These are phyloP conservation scores for Danio jaintianensis DNA, from an alignment of 2,797 vertebrate species.

Conservation along the genomic window DNA sequence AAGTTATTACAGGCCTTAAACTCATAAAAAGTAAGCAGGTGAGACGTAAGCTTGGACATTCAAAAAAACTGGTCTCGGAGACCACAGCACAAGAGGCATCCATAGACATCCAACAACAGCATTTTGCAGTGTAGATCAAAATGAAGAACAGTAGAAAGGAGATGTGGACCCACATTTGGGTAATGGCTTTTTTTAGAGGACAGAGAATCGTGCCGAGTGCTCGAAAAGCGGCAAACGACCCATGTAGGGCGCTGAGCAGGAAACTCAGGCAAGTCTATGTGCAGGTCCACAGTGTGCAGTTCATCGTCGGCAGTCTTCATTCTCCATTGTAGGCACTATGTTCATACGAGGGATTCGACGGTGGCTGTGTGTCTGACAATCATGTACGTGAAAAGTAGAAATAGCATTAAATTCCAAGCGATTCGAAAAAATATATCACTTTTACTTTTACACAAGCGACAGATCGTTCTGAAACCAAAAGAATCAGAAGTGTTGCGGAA, in stretches of 20 bases:
- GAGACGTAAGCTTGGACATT: slow-evolving; percentile 33
- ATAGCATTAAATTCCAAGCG: slow-evolving; percentile 22
- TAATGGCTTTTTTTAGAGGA: slow-evolving; percentile 59
- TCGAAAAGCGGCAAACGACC: slow-evolving; percentile 29
- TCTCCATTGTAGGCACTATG: slow-evolving; percentile 64
- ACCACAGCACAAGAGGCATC: slow-evolving; percentile 31
- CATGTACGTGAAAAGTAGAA: slow-evolving; percentile 42
- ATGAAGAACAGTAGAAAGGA: slow-evolving; percentile 5
- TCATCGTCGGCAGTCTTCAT: slow-evolving; percentile 58
- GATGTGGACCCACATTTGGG: slow-evolving; percentile 33
- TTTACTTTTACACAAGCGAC: slow-evolving; percentile 7
- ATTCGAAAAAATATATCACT: slow-evolving; percentile 5
- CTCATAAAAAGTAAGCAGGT: background rate
- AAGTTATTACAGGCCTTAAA: background rate
- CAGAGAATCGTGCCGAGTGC: slow-evolving; percentile 8
- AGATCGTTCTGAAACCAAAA: background rate
- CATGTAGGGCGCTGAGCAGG: slow-evolving; percentile 5
- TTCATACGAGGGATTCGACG: slow-evolving; percentile 48
- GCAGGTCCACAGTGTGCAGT: slow-evolving; percentile 55
- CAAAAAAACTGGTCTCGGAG: slow-evolving; percentile 11
- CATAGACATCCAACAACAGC: slow-evolving; percentile 32
- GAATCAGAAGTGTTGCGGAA: background rate
- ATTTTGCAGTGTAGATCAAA: slow-evolving; percentile 44
- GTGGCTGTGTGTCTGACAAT: slow-evolving; percentile 51
- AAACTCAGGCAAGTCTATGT: slow-evolving; percentile 41